Conservation (phyloP, 2,797 vertebrate species). For the Manis javanica region DNA sequence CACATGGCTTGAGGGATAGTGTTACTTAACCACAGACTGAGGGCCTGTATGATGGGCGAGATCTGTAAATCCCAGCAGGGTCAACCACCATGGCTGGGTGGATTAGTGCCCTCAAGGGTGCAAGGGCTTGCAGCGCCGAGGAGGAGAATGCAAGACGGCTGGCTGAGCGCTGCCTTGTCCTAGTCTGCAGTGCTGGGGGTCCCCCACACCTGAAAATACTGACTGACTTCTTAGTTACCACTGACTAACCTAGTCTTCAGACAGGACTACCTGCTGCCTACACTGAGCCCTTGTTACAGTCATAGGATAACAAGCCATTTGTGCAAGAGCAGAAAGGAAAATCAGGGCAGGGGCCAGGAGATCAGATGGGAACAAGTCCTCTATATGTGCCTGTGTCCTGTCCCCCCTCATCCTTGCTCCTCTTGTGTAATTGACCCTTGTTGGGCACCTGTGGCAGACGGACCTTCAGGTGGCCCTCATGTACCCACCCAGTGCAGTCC, state of each 20-base stretch:
- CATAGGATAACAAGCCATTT: not conserved
- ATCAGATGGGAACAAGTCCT: fast-evolving
- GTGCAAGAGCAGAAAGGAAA: not conserved
- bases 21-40: not conserved
- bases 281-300: not conserved
- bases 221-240: not conserved
- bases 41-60: not conserved
- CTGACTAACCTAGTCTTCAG: not conserved
- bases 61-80: not conserved
- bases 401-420: not conserved
- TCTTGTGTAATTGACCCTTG: not conserved
- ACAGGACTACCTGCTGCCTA: not conserved
- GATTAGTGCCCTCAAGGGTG: fast-evolving
- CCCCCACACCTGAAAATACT: not conserved
- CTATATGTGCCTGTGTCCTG: too few species aligned
- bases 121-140: not conserved
- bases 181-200: not conserved
- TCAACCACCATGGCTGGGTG: not conserved
- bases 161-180: not conserved
- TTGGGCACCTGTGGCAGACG: not conserved
- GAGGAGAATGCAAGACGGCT: not conserved
- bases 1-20: not conserved
- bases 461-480: not conserved
- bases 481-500: fast-evolving
- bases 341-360: not conserved